Percentiles rank a stretch among this genome's conserved stretches.
phyloP scores from a whole-genome alignment of 1,140 invertebrate species.

The Potamilus streckersoni region DNA sequence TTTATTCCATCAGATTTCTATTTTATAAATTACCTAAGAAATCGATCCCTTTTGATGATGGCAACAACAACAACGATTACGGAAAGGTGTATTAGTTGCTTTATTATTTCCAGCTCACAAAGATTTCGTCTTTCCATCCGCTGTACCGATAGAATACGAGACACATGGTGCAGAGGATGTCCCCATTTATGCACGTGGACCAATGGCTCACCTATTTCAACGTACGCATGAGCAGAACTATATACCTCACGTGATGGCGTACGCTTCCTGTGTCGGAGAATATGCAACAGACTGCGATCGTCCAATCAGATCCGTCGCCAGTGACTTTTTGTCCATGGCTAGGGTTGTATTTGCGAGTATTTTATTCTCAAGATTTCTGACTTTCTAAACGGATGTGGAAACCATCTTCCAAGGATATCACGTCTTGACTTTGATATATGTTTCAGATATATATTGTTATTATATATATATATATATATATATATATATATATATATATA shows the following conservation, averaged over 20 bases:
- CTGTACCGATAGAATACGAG: slow-evolving; percentile 73
- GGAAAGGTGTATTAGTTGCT: neutral
- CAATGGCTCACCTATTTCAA: slow-evolving; percentile 88
- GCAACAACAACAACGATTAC: neutral
- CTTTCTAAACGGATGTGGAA: too few species aligned
- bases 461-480: too few species aligned
- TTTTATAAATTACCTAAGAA: neutral
- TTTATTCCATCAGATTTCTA: slow-evolving; percentile 35
- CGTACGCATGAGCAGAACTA: slow-evolving; percentile 92
- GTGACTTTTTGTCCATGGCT: too few species aligned
- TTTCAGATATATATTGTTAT: too few species aligned
- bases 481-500: too few species aligned
- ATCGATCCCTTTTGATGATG: neutral
- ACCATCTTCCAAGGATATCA: too few species aligned
- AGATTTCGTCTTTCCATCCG: slow-evolving; percentile 66
- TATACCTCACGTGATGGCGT: slow-evolving; percentile 84
- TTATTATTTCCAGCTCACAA: slow-evolving; percentile 31
- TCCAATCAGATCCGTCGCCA: too few species aligned
- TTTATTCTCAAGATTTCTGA: too few species aligned
- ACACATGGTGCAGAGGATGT: slow-evolving; percentile 65
- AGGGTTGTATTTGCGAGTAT: too few species aligned
- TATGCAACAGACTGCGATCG: slow-evolving; percentile 15
- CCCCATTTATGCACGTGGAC: slow-evolving; percentile 73
- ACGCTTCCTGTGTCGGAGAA: slow-evolving; percentile 66
- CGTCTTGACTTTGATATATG: too few species aligned